Base-by-base conservation (phyloP, 2,113 vertebrate genomes). In the Sinocyclocheilus grahami region DNA sequence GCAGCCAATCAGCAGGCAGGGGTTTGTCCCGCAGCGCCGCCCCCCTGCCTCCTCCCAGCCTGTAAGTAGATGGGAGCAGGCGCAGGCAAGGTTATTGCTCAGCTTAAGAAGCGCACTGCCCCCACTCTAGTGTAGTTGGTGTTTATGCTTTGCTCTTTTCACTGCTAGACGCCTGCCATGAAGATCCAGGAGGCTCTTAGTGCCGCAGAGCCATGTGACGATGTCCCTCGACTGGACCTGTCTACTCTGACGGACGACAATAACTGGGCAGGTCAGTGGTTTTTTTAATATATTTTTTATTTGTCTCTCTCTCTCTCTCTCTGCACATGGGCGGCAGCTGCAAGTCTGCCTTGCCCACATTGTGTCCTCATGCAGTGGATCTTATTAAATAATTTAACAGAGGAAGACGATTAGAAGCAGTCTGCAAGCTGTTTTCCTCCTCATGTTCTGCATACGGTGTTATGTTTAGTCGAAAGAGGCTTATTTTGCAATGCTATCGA, bases 101-200 rank as follows among this genome's bases (percentile, higher is more conserved):
- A 91, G 92, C 91, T 95, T 95, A 94, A 96, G 92, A 91, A 90
- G 51, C 91, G 91, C 86, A 84, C 90, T 84, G 78, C 58, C 83
- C 78, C 85, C 86, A 87, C 91, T 86, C 88, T 89, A 90, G 58
- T 83, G 87, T 91, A 89, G 80, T 18, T 87, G 86, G 48, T 76
- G 77, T 85, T 85, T 71, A 87, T 80, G 76, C 87, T 42, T 67
- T 55, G 11, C 86, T 88, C 86, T 86, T 88, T 89, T 89, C 92
- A 92, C 87, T 93, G 93, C 94, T 95, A 97, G 97, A 95, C 92
- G 89, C 89, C 95, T 78, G 90, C 89, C 85, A 99, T 99, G 98
- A 99, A 99, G 96, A 99, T 99, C 91, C 97, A 97, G 94, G 98
- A 99, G 91, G 95, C 94, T 87, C 92, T 95, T 69, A 93, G 92